These are phyloP conservation scores for Lontra canadensis DNA, from an alignment of 2,113 vertebrate genomes.

Conservation along the genomic window DNA sequence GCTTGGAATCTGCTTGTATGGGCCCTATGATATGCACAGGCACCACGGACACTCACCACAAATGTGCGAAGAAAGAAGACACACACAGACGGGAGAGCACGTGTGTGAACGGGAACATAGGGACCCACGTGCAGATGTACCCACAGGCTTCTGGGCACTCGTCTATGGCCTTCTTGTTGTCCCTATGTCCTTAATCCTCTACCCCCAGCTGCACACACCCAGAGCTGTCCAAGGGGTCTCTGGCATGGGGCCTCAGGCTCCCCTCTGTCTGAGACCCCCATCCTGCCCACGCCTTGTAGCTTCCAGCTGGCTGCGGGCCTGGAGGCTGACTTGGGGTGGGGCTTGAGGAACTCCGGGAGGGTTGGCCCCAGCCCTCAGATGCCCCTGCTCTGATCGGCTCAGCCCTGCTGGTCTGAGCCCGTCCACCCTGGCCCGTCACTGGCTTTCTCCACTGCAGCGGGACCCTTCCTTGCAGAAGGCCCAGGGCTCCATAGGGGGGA, in stretches of 20 bases:
- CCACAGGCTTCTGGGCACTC: not conserved
- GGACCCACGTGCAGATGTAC: not conserved
- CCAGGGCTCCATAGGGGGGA: not conserved
- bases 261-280: not conserved
- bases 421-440: not conserved
- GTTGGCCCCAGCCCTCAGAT: not conserved
- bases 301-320: not conserved
- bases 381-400: not conserved
- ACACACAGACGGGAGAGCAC: fast-evolving
- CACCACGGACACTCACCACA: not conserved
- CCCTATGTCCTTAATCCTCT: not conserved
- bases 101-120: not conserved
- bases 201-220: not conserved
- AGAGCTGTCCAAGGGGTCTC: not conserved
- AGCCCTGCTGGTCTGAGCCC: not conserved
- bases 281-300: not conserved
- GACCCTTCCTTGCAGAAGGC: not conserved
- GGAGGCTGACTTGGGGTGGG: not conserved
- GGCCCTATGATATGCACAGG: fast-evolving
- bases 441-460: not conserved
- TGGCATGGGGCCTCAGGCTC: not conserved
- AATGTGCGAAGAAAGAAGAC: not conserved
- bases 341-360: not conserved
- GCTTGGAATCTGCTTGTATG: not conserved
- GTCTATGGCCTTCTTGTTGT: too few species aligned